Conservation (phyloP, 1,140 invertebrate species). For the Ceratitis capitata region DNA sequence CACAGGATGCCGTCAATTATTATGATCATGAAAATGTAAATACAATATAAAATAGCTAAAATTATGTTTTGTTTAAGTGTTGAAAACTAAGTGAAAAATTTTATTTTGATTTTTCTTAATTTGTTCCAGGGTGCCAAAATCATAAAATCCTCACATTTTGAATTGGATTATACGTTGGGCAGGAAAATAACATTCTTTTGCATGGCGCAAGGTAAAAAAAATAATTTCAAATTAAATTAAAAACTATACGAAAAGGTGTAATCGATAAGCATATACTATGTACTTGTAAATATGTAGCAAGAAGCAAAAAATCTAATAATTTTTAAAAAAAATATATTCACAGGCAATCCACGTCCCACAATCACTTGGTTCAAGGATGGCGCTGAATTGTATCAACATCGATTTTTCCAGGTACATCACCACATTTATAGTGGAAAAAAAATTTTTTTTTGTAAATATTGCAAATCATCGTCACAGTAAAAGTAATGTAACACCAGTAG, state of each 20-base stretch:
- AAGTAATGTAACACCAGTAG: too few relatives aligned
- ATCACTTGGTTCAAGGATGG: slow-evolving; percentile 95
- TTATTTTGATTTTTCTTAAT: not conserved
- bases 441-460: too few relatives aligned
- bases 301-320: not conserved
- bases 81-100: not conserved
- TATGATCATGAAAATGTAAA: slow-evolving; percentile 80
- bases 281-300: too few relatives aligned
- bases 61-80: not conserved
- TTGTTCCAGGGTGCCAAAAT: slow-evolving; percentile 88
- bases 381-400: slow-evolving; percentile 86
- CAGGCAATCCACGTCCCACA: slow-evolving; percentile 77
- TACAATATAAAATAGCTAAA: too few relatives aligned
- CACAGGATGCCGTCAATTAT: slow-evolving; percentile 73
- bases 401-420: slow-evolving; percentile 82
- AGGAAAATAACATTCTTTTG: slow-evolving; percentile 93
- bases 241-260: not conserved
- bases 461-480: too few relatives aligned
- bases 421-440: too few relatives aligned
- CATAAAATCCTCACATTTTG: slow-evolving; percentile 87
- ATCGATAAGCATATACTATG: too few relatives aligned
- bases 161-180: slow-evolving; percentile 89
- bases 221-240: not conserved
- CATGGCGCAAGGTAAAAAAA: slow-evolving; percentile 72
- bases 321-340: not conserved